Evolutionary conservation across 2,797 vertebrate genomes (phyloP).

Genomic region (Emydoidea blandingii): DNA sequence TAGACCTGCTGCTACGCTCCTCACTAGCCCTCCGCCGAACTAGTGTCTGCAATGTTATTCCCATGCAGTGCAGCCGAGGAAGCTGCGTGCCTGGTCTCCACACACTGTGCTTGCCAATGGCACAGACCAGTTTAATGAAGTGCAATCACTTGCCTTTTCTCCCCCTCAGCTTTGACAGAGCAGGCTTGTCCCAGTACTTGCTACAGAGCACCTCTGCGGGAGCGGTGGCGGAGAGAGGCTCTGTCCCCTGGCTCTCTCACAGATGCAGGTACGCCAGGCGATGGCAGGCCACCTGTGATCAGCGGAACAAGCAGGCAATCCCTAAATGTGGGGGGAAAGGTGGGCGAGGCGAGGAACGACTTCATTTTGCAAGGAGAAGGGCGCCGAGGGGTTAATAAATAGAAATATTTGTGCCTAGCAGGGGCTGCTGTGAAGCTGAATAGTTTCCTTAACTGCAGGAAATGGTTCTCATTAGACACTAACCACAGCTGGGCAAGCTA

Average conservation of each 20-base stretch:
- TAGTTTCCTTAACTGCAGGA: constrained; percentile 66
- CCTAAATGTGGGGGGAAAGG: not conserved
- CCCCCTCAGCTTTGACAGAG: not conserved
- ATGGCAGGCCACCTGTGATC: not conserved
- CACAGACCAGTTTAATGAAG: not conserved
- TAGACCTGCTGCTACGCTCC: not conserved
- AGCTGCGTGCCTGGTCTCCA: not conserved
- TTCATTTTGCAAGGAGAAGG: not conserved
- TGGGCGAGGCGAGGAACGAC: not conserved
- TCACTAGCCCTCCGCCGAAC: not conserved
- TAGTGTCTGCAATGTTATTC: not conserved
- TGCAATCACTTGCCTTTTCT: not conserved
- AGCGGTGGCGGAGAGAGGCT: not conserved
- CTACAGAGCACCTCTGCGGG: not conserved
- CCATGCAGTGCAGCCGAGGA: not conserved
- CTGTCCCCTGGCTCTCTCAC: no score
- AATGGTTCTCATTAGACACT: constrained; percentile 76
- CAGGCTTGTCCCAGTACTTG: not conserved
- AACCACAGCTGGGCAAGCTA: constrained; percentile 70
- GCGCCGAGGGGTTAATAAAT: not conserved
- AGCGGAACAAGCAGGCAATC: not conserved
- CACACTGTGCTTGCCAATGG: not conserved
- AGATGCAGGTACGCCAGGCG: no score
- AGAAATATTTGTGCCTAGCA: constrained; percentile 21
- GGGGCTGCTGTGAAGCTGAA: constrained; percentile 3